A percentile compares a stretch with the other conserved stretches of the same genome.
These are phyloP conservation scores for Thaumatotibia leucotreta DNA, from an alignment of 1,140 invertebrate genomes.

Conservation along the genomic window DNA sequence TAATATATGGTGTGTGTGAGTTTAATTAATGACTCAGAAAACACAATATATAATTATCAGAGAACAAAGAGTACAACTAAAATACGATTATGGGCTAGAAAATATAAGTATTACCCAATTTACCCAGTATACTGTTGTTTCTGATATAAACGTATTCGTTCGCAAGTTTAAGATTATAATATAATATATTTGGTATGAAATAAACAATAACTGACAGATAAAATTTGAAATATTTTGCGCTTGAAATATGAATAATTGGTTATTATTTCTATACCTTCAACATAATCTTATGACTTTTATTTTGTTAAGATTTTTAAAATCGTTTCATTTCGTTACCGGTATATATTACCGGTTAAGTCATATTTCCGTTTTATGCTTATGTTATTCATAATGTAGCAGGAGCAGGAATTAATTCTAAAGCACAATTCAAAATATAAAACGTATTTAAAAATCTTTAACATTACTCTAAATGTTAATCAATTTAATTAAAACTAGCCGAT, in stretches of 20 bases:
- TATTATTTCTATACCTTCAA: background rate
- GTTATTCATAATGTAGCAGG: background rate
- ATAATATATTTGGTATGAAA: too few species aligned
- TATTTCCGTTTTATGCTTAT: background rate
- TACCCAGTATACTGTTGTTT: too few species aligned
- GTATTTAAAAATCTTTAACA: background rate
- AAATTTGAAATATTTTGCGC: background rate
- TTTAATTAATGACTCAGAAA: too few species aligned
- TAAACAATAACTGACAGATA: background rate
- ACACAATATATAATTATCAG: too few species aligned
- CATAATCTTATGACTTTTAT: background rate
- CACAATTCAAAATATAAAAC: background rate
- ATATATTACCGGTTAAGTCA: too few species aligned
- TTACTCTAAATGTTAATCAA: background rate
- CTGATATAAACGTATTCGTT: too few species aligned
- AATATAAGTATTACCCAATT: too few species aligned
- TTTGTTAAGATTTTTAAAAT: background rate
- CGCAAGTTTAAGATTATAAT: too few species aligned
- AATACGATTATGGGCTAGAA: too few species aligned
- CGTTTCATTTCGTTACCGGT: too few species aligned
- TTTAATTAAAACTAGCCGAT: slow-evolving; percentile 12
- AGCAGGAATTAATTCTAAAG: background rate
- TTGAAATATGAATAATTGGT: background rate
- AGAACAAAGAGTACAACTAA: too few species aligned
- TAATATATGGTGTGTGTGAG: too few species aligned